phyloP scores from a whole-genome alignment of 1,140 invertebrate genomes.

The Calliopsis andreniformis region DNA sequence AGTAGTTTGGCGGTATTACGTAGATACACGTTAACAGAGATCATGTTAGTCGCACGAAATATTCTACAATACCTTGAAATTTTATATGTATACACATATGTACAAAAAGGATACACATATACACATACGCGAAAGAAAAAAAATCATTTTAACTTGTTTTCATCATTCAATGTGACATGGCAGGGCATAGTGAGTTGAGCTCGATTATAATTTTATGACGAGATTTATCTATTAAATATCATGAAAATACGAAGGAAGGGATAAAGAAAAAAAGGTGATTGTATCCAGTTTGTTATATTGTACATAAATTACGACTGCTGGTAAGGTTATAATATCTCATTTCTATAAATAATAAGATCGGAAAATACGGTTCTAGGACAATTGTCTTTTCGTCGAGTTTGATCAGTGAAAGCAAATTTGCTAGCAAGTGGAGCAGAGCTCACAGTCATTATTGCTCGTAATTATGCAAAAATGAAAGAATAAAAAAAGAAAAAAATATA shows the following conservation, averaged over 20 bases:
- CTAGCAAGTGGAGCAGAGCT: conserved; percentile 6
- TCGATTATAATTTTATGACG: conserved; percentile 52
- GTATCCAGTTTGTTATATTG: conserved; percentile 44
- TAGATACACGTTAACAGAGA: not conserved
- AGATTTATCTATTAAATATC: conserved; percentile 42
- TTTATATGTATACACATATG: not conserved
- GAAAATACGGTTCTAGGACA: conserved; percentile 6
- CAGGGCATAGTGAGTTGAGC: conserved; percentile 57
- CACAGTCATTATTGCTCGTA: conserved; percentile 2
- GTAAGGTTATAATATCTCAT: conserved; percentile 37
- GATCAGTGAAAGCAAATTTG: conserved; percentile 23
- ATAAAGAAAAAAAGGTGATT: conserved; percentile 7
- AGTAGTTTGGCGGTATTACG: conserved; percentile 34
- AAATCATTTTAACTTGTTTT: conserved; percentile 53
- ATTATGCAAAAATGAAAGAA: not conserved
- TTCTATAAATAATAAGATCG: conserved; percentile 40
- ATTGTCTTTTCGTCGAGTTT: conserved; percentile 39
- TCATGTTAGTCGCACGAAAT: not conserved
- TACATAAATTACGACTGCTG: conserved; percentile 59
- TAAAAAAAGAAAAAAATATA: not conserved
- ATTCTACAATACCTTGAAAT: conserved; percentile 8
- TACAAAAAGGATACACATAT: conserved; percentile 4
- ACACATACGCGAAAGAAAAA: not conserved
- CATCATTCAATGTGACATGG: conserved; percentile 57
- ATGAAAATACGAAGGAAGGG: not conserved